Conservation (phyloP, 2,888 invertebrate genomes). For the Himalopsyche kuldschensis region DNA sequence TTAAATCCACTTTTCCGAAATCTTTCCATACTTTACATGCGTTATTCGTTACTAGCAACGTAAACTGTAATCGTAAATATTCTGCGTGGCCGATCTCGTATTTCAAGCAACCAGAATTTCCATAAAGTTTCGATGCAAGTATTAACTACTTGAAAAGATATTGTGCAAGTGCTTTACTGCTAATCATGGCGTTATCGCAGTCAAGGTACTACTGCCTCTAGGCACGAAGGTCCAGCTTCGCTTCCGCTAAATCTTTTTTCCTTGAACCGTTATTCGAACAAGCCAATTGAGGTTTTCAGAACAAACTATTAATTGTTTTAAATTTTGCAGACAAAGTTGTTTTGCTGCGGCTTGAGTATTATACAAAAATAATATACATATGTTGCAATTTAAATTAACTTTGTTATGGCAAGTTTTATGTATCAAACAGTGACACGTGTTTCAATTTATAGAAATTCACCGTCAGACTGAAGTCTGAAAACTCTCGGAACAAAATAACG, state of each 20-base stretch:
- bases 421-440: no score
- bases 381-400: no score
- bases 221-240: background rate
- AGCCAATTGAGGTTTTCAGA: background rate
- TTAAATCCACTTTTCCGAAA: no score
- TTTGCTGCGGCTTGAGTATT: background rate
- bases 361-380: no score
- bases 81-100: background rate
- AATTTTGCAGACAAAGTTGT: background rate
- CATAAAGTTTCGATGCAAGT: background rate
- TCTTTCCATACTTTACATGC: no score
- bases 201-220: background rate
- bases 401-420: no score
- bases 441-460: no score
- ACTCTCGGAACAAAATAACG: no score
- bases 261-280: background rate
- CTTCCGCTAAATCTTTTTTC: background rate
- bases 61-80: background rate
- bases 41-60: no score
- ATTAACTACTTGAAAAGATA: background rate
- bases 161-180: background rate
- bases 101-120: background rate
- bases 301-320: background rate
- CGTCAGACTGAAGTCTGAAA: no score
- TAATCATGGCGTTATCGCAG: background rate